Evolutionary conservation across 2,888 invertebrate species (phyloP), one percentile per base, ranked within the genome.

Genomic region (Dicyrtomina minuta): DNA sequence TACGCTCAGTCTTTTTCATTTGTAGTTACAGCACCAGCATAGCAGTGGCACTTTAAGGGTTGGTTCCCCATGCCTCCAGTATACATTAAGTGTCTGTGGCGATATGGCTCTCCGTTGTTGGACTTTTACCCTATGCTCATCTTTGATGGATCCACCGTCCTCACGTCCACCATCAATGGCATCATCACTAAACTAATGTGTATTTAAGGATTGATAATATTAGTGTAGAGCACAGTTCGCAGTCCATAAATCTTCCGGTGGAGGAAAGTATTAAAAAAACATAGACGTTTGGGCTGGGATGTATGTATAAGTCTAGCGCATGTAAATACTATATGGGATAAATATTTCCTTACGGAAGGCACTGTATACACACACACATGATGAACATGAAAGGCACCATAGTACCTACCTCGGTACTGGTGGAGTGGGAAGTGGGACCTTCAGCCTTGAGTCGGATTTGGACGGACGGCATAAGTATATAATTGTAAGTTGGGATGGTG

Each of bases 191-290:
- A 6, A 33, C 56, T 65, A 55, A 65, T 65, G 65, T 55, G 55
- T 43, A 65, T 65, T 53, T 65, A 49, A 49, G 55, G 55, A 65
- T 65, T 53, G 43, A 41, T 65, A 43, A 65, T 56, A 56, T 43
- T 43, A 56, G 65, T 65, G 65, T 55, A 53, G 64, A n/a, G 12
- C n/a, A 46, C 46, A 49, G 49, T 64, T 64, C 64, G 33, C 64
- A 65, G 65, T 43, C 55, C 55, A 55, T 65, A 65, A 65, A 65
- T 65, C 65, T 65, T 65, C 41, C 26, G 17, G 58, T 33, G 27
- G 17, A 6, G 39, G 58, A n/a, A 33, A 33, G 33, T 33, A 33
- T 33, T 5, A 39, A 58, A 39, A 58, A 41, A 58, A 58, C 17
- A 5, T 33, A 8, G 33, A 5, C 33, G 33, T 33, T 5, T 8